Percentiles rank a stretch among this genome's conserved stretches.
These are phyloP conservation scores for Tiliacea aurago DNA, from an alignment of 2,888 invertebrate genomes.

Conservation along the genomic window DNA sequence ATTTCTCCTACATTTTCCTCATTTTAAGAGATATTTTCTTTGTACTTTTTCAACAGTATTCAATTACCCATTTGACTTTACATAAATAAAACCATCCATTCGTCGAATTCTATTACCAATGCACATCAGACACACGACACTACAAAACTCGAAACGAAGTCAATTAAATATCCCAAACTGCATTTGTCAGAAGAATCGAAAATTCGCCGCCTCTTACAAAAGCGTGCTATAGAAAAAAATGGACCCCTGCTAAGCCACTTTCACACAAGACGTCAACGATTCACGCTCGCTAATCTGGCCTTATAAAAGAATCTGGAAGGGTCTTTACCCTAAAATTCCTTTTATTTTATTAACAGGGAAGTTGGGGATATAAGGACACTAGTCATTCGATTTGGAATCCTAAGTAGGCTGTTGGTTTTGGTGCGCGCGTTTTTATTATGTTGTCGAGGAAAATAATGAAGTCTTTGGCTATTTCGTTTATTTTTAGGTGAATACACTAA, in stretches of 20 bases:
- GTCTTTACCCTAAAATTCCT: constrained; percentile 75
- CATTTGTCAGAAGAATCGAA: constrained; percentile 79
- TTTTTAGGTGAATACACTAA: neutral
- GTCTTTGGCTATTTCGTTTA: neutral
- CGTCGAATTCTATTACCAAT: constrained; percentile 42
- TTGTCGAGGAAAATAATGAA: neutral
- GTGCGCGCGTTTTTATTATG: constrained; percentile 13
- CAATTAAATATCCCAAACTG: constrained; percentile 77
- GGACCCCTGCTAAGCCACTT: constrained; percentile 62
- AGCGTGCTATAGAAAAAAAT: constrained; percentile 49
- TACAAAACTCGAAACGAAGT: constrained; percentile 71
- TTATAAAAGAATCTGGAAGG: constrained; percentile 71
- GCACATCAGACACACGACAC: constrained; percentile 43
- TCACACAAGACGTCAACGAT: constrained; percentile 72
- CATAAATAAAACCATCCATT: constrained; percentile 9
- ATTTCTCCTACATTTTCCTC: neutral
- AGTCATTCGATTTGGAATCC: constrained; percentile 70
- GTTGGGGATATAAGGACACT: constrained; percentile 54
- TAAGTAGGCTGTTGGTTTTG: constrained; percentile 49
- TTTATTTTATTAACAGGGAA: constrained; percentile 80
- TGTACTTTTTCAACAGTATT: neutral
- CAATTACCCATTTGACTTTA: neutral
- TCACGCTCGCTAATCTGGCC: constrained; percentile 72
- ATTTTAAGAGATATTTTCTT: neutral
- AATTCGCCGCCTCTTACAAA: constrained; percentile 62